phyloP scores from a whole-genome alignment of 2,888 invertebrate genomes.

The Pherbina coryleti region DNA sequence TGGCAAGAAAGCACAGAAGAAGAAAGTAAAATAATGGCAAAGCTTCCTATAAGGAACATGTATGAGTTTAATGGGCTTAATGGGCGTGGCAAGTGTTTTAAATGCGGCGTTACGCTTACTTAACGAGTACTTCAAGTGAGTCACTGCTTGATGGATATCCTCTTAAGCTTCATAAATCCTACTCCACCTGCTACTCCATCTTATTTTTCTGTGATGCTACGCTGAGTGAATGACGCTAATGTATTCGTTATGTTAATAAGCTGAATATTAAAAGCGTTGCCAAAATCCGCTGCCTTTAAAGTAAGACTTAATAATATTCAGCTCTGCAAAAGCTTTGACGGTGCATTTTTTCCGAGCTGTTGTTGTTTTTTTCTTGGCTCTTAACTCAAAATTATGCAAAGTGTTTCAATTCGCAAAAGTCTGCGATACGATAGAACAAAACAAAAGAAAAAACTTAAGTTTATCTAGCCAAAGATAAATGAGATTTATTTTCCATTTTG shows the following conservation, averaged over 20 bases:
- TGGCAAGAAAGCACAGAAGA: background rate
- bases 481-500: conserved; percentile 28
- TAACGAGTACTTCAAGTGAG: background rate
- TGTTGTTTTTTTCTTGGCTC: background rate
- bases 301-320: background rate
- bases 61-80: background rate
- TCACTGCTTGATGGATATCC: background rate
- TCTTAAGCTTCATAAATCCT: background rate
- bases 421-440: background rate
- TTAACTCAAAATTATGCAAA: conserved; percentile 24
- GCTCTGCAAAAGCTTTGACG: background rate
- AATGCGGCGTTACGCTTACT: background rate
- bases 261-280: conserved; percentile 26
- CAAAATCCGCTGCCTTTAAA: background rate
- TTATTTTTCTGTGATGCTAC: background rate
- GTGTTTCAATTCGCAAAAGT: background rate
- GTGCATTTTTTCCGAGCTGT: background rate
- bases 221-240: conserved; percentile 10
- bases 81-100: conserved; percentile 7
- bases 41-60: background rate
- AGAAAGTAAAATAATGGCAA: background rate
- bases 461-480: conserved; percentile 2
- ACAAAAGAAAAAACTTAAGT: background rate
- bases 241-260: conserved; percentile 28
- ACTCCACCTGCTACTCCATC: background rate